Conservation (phyloP, 2,797 vertebrate species). For the Apogon talboti region DNA sequence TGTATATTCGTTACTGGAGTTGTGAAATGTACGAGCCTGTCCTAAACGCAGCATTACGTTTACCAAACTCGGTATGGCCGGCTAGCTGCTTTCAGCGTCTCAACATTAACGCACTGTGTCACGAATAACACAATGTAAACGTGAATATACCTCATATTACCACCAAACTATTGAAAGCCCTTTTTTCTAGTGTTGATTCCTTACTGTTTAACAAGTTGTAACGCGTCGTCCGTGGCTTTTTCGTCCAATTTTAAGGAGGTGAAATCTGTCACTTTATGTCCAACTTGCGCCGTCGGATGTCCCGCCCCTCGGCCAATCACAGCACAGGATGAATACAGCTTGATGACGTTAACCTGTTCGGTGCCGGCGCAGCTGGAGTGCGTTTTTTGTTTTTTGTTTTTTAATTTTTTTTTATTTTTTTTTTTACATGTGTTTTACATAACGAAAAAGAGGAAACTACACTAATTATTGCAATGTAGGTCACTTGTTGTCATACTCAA, state of each 20-base stretch:
- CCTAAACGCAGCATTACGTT: constrained; percentile 52
- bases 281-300: constrained; percentile 72
- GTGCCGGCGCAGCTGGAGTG: constrained; percentile 3
- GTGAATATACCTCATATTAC: constrained; percentile 14
- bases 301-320: constrained; percentile 74
- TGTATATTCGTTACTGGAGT: constrained; percentile 5
- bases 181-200: constrained; percentile 36
- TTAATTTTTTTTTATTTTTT: too few species aligned
- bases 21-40: constrained; percentile 43
- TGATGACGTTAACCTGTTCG: constrained; percentile 50
- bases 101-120: constrained; percentile 29
- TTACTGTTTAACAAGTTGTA: constrained; percentile 72
- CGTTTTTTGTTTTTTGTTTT: too few species aligned
- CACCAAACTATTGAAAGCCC: constrained; percentile 13
- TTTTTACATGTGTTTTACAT: background rate
- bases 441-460: too few species aligned
- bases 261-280: constrained; percentile 68
- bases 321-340: constrained; percentile 6
- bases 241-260: constrained; percentile 69
- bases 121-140: constrained; percentile 33
- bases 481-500: too few species aligned
- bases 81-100: constrained; percentile 60
- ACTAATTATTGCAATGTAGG: too few species aligned
- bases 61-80: constrained; percentile 63
- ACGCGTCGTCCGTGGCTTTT: constrained; percentile 67